Evolutionary conservation across 2,888 invertebrate species (phyloP).

Genomic region (Drosophila ustulata): DNA sequence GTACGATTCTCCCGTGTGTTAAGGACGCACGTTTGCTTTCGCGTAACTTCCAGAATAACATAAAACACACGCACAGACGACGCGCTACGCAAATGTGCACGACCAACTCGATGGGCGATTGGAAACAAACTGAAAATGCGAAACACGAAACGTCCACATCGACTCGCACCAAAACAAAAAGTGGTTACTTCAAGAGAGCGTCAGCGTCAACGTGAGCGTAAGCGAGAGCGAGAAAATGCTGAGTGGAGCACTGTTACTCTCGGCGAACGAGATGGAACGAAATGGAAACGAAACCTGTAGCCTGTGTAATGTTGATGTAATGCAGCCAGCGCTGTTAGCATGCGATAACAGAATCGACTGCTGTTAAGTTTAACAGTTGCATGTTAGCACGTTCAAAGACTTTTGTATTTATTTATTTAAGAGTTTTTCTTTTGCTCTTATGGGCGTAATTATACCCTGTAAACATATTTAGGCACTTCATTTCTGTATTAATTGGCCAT

Average conservation of each 20-base stretch:
- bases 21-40: conserved; percentile 49
- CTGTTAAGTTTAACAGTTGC: conserved; percentile 26
- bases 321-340: conserved; percentile 10
- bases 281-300: conserved; percentile 32
- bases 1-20: conserved; percentile 20
- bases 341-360: background rate
- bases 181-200: conserved; percentile 26
- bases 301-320: conserved; percentile 25
- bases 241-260: conserved; percentile 16
- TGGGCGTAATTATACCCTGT: conserved; percentile 11
- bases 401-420: conserved; percentile 51
- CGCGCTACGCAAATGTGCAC: conserved; percentile 32
- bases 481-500: background rate
- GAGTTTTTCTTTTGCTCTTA: conserved; percentile 39
- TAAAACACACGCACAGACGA: conserved; percentile 17
- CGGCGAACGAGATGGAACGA: conserved; percentile 7
- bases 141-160: conserved; percentile 31
- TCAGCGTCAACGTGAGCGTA: background rate
- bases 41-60: conserved; percentile 65
- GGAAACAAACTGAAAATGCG: conserved; percentile 57
- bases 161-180: conserved; percentile 37
- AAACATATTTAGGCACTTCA: background rate
- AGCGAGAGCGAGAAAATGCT: background rate
- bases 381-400: conserved; percentile 9
- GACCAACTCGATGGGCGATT: conserved; percentile 42